phyloP scores from a whole-genome alignment of 2,113 vertebrate genomes.

The Clupea harengus region DNA sequence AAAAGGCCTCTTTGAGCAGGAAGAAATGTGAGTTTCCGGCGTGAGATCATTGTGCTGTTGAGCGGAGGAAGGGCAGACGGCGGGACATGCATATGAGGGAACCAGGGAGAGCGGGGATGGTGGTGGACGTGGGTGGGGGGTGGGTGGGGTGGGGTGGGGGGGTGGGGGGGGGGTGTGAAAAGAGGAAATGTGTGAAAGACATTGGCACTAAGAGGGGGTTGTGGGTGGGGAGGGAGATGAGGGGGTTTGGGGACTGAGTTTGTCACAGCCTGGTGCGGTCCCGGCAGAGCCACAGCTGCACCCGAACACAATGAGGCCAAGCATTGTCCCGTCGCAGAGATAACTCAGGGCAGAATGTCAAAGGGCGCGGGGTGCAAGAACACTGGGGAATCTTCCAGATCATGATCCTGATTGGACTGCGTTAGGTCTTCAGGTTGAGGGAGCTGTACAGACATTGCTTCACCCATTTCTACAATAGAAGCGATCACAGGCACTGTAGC shows the following conservation, averaged over 20 bases:
- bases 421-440: not conserved
- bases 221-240: slow-evolving; percentile 27
- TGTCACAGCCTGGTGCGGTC: slow-evolving; percentile 71
- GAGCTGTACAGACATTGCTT: not conserved
- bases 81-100: slow-evolving; percentile 64
- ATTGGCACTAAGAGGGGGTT: not conserved
- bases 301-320: slow-evolving; percentile 52
- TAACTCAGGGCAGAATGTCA: slow-evolving; percentile 2
- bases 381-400: not conserved
- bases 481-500: not conserved
- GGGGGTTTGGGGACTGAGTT: slow-evolving; percentile 70
- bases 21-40: slow-evolving; percentile 79
- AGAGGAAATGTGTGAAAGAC: slow-evolving; percentile 22
- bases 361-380: not conserved
- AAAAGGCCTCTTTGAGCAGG: slow-evolving; percentile 79
- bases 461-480: not conserved
- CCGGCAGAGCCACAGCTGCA: slow-evolving; percentile 65
- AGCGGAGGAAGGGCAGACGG: slow-evolving; percentile 76
- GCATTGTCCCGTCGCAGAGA: not conserved
- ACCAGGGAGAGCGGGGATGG: slow-evolving; percentile 3
- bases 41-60: slow-evolving; percentile 80
- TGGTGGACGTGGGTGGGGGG: not conserved
- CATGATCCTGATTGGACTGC: not conserved
- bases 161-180: slow-evolving; percentile 25
- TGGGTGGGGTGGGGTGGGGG: slow-evolving; percentile 43